Evolutionary conservation across 2,888 invertebrate species (phyloP), one percentile per base, ranked within the genome.

Genomic region (Micropterix aruncella): DNA sequence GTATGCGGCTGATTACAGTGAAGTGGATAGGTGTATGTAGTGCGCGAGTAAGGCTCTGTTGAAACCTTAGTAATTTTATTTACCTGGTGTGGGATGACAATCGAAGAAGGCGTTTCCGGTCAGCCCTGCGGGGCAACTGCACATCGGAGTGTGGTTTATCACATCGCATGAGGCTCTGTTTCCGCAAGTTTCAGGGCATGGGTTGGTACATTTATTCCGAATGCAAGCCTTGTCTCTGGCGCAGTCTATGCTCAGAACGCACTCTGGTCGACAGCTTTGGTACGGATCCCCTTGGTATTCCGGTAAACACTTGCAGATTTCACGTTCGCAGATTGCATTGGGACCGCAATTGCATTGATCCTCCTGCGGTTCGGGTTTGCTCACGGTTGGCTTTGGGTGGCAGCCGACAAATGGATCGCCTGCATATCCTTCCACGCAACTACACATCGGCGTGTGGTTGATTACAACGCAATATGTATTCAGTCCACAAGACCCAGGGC

Each of bases 261-360:
- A 88, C 62, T 88, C 86, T 3, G 88, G 88, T 52, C 85, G 73
- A 58, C 88, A 89, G 38, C 80, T 82, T 39, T 74, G 60, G 53
- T 83, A 83, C 1, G 88, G 86, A 63, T 88, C 83, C 19, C 88
- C 89, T 50, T 76, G 75, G 55, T 81, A 86, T 55, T 84, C 81
- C 2, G 76, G 68, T 37, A 83, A 57, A 59, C 89, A 90, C 17
- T 73, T 75, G 54, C 87, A 87, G 47, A 75, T 60, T 41, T 84
- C 84, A 52, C 80, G 69, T 47, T 63, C 54, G 57, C 87, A 87
- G 53, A 75, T 66, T 2, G 89, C 73, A 59, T 88, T 88, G 7
- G 82, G 63, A n/a, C 88, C 78, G 60, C 82, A 82, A 57, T 74
- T 71, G 54, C 83, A 83, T 16, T 76, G 74, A 59, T 82, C 77